Conservation (phyloP, 2,888 invertebrate species). For the Apotomis turbidana region DNA sequence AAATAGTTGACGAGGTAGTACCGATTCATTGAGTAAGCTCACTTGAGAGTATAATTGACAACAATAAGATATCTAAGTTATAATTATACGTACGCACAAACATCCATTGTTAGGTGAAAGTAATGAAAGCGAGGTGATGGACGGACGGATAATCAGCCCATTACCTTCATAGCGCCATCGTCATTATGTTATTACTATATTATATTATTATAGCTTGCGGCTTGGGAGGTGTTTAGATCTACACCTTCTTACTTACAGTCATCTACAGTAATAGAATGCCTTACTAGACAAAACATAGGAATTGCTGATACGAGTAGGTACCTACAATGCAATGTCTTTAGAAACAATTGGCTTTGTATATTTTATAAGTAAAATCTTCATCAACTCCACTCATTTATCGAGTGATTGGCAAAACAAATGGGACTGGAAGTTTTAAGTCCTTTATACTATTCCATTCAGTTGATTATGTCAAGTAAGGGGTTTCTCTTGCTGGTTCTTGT, state of each 20-base stretch:
- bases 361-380: too few species aligned
- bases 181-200: slow-evolving; percentile 27
- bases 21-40: not conserved
- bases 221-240: slow-evolving; percentile 17
- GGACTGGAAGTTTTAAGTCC: too few species aligned
- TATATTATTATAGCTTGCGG: slow-evolving; percentile 26
- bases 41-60: slow-evolving; percentile 1
- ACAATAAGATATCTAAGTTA: slow-evolving; percentile 34
- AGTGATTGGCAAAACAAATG: too few species aligned
- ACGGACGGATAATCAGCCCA: slow-evolving; percentile 37
- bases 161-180: slow-evolving; percentile 19
- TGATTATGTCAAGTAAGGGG: too few species aligned
- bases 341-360: too few species aligned
- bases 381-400: too few species aligned
- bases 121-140: slow-evolving; percentile 34
- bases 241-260: slow-evolving; percentile 2
- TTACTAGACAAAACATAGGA: too few species aligned
- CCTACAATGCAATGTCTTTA: too few species aligned
- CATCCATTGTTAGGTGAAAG: slow-evolving; percentile 35
- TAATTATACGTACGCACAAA: slow-evolving; percentile 16
- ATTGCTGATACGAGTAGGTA: too few species aligned
- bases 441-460: too few species aligned
- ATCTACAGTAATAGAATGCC: not conserved
- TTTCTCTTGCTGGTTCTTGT: too few species aligned
- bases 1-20: too few species aligned